phyloP scores from a whole-genome alignment of 2,797 vertebrate species.

The Smutsia gigantea region DNA sequence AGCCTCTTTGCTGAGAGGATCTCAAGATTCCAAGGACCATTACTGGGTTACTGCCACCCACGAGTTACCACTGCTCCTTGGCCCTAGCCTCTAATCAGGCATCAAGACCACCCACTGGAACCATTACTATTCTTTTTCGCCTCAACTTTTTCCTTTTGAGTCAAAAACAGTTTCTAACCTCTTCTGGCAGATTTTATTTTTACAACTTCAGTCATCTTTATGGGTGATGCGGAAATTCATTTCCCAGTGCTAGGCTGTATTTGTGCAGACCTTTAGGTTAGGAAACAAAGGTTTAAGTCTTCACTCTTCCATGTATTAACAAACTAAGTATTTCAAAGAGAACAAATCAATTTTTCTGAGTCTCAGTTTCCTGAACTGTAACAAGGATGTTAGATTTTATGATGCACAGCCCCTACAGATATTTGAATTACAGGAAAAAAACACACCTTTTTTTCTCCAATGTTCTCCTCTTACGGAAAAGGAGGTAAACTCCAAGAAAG shows the following conservation, averaged over 20 bases:
- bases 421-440: background rate
- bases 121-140: constrained; percentile 68
- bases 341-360: constrained; percentile 45
- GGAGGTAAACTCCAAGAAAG: constrained; percentile 37
- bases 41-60: constrained; percentile 58
- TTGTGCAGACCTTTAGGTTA: constrained; percentile 35
- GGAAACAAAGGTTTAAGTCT: constrained; percentile 46
- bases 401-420: background rate
- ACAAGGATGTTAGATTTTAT: constrained; percentile 11
- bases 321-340: constrained; percentile 17
- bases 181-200: constrained; percentile 60
- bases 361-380: constrained; percentile 46
- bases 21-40: constrained; percentile 35
- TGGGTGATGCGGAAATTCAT: constrained; percentile 63
- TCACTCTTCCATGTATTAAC: constrained; percentile 30
- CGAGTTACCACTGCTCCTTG: constrained; percentile 31
- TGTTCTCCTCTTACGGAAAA: constrained; percentile 50
- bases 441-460: background rate
- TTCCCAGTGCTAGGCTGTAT: constrained; percentile 42
- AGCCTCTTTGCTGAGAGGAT: constrained; percentile 34
- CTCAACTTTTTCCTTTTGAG: constrained; percentile 68
- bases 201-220: constrained; percentile 64
- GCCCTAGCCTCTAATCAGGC: constrained; percentile 30
- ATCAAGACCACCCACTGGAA: constrained; percentile 74
- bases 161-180: constrained; percentile 61